Evolutionary conservation across 2,113 vertebrate species (phyloP).

Genomic region (Oreochromis spilurus): DNA sequence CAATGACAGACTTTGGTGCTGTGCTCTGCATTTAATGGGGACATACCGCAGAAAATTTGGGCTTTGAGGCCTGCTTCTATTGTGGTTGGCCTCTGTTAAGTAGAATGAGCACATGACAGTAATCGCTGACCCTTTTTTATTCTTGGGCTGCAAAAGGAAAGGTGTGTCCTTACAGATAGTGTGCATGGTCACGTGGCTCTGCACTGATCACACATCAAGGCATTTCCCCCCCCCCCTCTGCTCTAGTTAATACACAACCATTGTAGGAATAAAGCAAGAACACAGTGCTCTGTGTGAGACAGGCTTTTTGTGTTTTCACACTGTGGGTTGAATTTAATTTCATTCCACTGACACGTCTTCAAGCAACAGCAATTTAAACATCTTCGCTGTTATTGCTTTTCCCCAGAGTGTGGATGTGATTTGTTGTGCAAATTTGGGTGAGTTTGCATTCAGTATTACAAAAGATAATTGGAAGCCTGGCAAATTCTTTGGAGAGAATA

Average conservation of each 20-base stretch:
- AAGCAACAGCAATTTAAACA: slow-evolving; percentile 16
- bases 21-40: slow-evolving; percentile 1
- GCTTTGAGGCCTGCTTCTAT: slow-evolving; percentile 10
- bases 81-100: slow-evolving; percentile 15
- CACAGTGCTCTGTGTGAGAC: background rate
- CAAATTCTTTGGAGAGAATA: background rate
- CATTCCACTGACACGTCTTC: slow-evolving; percentile 14
- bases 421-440: slow-evolving; percentile 19
- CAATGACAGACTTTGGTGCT: background rate
- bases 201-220: slow-evolving; percentile 14
- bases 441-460: slow-evolving; percentile 22
- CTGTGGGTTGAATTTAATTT: slow-evolving; percentile 13
- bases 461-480: slow-evolving; percentile 15
- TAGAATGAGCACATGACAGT: slow-evolving; percentile 7
- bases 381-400: slow-evolving; percentile 26
- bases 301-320: slow-evolving; percentile 4
- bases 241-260: background rate
- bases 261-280: background rate
- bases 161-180: slow-evolving; percentile 54
- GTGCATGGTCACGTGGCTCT: slow-evolving; percentile 27
- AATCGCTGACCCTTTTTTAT: slow-evolving; percentile 10
- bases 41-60: slow-evolving; percentile 4
- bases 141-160: slow-evolving; percentile 54
- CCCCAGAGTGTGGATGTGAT: background rate
- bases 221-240: background rate